Percentiles rank a stretch among this genome's conserved stretches.
Conservation (phyloP, 2,888 invertebrate genomes). For the Deroplatys truncata region DNA sequence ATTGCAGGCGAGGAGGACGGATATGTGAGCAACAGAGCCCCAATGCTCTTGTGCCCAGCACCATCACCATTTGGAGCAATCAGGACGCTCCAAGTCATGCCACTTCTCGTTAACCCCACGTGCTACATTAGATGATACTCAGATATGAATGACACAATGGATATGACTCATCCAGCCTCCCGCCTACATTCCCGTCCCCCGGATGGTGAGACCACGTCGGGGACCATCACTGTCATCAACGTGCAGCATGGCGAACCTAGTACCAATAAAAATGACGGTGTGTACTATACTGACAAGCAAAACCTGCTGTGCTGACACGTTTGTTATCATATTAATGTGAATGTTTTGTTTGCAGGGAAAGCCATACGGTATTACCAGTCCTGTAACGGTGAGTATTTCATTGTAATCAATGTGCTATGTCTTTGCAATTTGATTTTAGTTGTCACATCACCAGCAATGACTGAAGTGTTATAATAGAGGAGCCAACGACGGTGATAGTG, state of each 20-base stretch:
- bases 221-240: conserved; percentile 31
- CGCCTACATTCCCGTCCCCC: background rate
- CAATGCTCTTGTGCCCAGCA: background rate
- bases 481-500: too few relatives aligned
- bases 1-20: background rate
- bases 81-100: background rate
- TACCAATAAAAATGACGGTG: background rate
- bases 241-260: conserved; percentile 20
- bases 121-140: conserved; percentile 25
- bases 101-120: background rate
- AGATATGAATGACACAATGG: conserved; percentile 22
- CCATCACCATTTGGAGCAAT: background rate
- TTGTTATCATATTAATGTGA: too few relatives aligned
- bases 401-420: too few relatives aligned
- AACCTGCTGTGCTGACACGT: too few relatives aligned
- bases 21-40: background rate
- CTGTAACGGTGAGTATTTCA: conserved; percentile 32
- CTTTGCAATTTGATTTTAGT: too few relatives aligned
- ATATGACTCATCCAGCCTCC: background rate
- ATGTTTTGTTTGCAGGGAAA: conserved; percentile 30
- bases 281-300: background rate
- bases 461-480: too few relatives aligned
- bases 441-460: too few relatives aligned
- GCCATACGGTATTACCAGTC: conserved; percentile 32
- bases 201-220: conserved; percentile 38